A percentile compares a stretch with the other conserved stretches of the same genome.
Evolutionary conservation across 2,797 vertebrate genomes (phyloP).

Genomic region (Notamacropus eugenii): DNA sequence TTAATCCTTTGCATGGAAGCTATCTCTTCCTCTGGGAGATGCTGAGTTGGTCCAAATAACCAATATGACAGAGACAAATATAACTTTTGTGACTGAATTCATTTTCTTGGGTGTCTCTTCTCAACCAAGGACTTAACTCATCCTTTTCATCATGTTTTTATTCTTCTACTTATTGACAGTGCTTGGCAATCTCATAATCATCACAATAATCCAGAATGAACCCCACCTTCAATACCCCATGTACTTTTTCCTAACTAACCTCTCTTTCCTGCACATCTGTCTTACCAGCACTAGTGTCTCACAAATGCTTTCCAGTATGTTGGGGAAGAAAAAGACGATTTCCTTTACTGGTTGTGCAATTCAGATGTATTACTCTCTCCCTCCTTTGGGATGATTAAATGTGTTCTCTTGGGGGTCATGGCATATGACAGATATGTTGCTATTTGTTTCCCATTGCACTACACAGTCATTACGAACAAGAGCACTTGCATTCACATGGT

Average conservation of each 20-base stretch:
- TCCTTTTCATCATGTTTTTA: conserved; percentile 76
- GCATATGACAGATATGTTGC: conserved; percentile 78
- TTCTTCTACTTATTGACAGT: conserved; percentile 71
- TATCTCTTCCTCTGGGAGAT: neutral
- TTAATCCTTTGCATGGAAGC: neutral
- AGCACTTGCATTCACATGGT: conserved; percentile 66
- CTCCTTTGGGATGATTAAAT: conserved; percentile 79
- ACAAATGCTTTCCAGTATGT: conserved; percentile 78
- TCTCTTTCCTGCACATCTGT: conserved; percentile 79
- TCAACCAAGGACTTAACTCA: conserved; percentile 63
- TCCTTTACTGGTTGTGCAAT: conserved; percentile 73
- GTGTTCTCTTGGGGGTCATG: conserved; percentile 80
- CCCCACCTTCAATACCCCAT: conserved; percentile 75
- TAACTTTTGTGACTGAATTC: conserved; percentile 71
- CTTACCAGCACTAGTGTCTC: conserved; percentile 72
- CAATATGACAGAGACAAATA: conserved; percentile 41
- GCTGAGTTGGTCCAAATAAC: neutral
- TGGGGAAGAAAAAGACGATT: conserved; percentile 72
- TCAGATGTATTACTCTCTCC: conserved; percentile 80
- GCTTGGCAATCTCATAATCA: conserved; percentile 69
- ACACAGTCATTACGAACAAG: conserved; percentile 63
- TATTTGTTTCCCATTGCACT: conserved; percentile 79
- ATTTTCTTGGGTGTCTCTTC: conserved; percentile 77
- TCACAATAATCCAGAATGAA: conserved; percentile 68
- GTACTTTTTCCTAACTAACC: conserved; percentile 80